A percentile compares a stretch with the other conserved stretches of the same genome.
phyloP scores from a whole-genome alignment of 1,140 invertebrate species.

The Calliopsis andreniformis region DNA sequence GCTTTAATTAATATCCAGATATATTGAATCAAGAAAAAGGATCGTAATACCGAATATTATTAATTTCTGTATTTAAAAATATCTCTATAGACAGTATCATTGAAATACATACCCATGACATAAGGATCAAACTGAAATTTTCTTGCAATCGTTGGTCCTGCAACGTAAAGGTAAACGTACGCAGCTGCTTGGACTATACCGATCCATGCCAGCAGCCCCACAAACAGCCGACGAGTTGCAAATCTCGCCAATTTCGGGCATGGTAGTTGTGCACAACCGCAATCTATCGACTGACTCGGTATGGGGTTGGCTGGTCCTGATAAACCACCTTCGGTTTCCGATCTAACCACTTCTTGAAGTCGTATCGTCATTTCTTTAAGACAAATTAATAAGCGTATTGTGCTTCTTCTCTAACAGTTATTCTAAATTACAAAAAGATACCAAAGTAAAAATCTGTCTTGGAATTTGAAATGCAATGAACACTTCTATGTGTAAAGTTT shows the following conservation, averaged over 20 bases:
- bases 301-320: constrained; percentile 78
- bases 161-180: constrained; percentile 82
- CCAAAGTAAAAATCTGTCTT: too few relatives aligned
- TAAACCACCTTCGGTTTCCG: constrained; percentile 76
- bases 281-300: constrained; percentile 83
- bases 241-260: constrained; percentile 83
- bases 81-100: neutral
- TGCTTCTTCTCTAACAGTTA: too few relatives aligned
- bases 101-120: constrained; percentile 77
- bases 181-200: constrained; percentile 82
- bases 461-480: too few relatives aligned
- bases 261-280: constrained; percentile 82
- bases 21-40: too few relatives aligned
- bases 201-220: constrained; percentile 80
- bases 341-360: constrained; percentile 72
- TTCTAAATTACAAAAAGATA: too few relatives aligned
- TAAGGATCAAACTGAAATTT: constrained; percentile 80
- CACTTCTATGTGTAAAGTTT: too few relatives aligned
- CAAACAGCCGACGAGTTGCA: constrained; percentile 82
- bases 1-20: too few relatives aligned
- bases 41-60: too few relatives aligned
- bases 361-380: constrained; percentile 68
- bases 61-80: neutral
- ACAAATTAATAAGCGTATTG: neutral
- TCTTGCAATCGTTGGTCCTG: constrained; percentile 81